Base-by-base conservation (phyloP, 2,797 vertebrate species). In the Tachyglossus aculeatus region DNA sequence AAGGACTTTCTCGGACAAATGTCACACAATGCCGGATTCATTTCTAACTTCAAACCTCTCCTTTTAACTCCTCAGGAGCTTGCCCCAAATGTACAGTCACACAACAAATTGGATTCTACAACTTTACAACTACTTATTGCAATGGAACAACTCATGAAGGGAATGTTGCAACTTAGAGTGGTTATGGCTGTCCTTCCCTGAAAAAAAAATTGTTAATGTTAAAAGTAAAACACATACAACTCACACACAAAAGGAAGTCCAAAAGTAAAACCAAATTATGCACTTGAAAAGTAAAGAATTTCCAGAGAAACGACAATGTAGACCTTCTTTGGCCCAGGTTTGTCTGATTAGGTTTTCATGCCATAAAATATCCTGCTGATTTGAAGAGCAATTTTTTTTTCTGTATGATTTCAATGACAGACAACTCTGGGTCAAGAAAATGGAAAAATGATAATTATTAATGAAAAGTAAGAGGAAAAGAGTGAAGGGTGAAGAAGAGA, bases 161-260 rank as follows among this genome's bases (percentile, higher is more conserved):
- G 81, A 91, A 93, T 94, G 93, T 93, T 91, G 88, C 89, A 93
- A 93, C 91, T 92, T 87, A 94, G 87, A 88, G 88, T 90, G 89
- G 67, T 88, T 91, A 93, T 93, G 92, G 88, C 78, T 89, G 82
- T 91, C 88, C 90, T 92, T 91, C 81, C 90, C 90, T 91, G 90
- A 88, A 91, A 91, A 90, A 85, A 87, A 71, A 90, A 73, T 11
- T 67, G 41, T 85, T 66, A 85, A 82, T 83, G 84, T 80, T 84
- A 66, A 68, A 87, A 86, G 48, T 88, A 84, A 79, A 3, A 63
- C n/a, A n/a, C n/a, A n/a, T n/a, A 82, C 59, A 70, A 70, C 77
- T 84, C 83, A 87, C 82, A 86, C 71, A 79, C 27, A 73, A n/a
- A 59, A 67, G 18, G 24, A 39, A 24, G 43, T 21, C 71, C 78